Evolutionary conservation across 2,888 invertebrate genomes (phyloP).

Genomic region (Lymantria monacha): DNA sequence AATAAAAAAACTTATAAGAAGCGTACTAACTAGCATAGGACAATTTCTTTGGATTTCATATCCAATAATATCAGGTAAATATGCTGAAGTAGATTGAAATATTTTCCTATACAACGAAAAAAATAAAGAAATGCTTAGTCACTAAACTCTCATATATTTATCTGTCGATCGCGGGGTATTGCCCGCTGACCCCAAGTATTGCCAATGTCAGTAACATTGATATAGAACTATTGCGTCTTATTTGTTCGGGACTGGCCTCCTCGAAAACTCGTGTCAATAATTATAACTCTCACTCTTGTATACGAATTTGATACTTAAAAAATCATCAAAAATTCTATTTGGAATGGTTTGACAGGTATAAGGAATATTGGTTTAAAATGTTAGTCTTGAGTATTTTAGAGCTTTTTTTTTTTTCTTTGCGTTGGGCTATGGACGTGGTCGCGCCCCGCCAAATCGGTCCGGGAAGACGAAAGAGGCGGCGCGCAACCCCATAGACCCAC

Average conservation of each 20-base stretch:
- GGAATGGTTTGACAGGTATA: background rate
- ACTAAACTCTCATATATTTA: background rate
- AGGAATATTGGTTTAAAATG: too few species aligned
- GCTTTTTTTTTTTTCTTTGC: too few species aligned
- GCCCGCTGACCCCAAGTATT: slow-evolving; percentile 1
- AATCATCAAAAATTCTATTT: slow-evolving; percentile 8
- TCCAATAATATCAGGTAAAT: too few species aligned
- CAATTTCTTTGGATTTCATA: too few species aligned
- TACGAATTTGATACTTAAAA: slow-evolving; percentile 23
- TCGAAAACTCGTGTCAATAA: slow-evolving; percentile 8
- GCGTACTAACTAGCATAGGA: too few species aligned
- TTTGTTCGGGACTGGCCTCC: slow-evolving; percentile 9
- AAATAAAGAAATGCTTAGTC: background rate
- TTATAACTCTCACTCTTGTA: slow-evolving; percentile 12
- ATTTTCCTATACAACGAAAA: background rate
- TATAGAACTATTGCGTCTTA: slow-evolving; percentile 1
- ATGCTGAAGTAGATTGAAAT: too few species aligned
- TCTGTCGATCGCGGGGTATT: background rate
- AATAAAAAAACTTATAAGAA: too few species aligned
- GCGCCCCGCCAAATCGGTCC: too few species aligned
- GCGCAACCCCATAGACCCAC: too few species aligned
- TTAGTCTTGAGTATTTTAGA: too few species aligned
- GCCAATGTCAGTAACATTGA: slow-evolving; percentile 1
- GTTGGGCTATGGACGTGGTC: too few species aligned
- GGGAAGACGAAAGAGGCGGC: too few species aligned